A percentile compares a stretch with the other conserved stretches of the same genome.
Evolutionary conservation across 2,797 vertebrate species (phyloP).

Genomic region (Lepilemur septentrionalis): DNA sequence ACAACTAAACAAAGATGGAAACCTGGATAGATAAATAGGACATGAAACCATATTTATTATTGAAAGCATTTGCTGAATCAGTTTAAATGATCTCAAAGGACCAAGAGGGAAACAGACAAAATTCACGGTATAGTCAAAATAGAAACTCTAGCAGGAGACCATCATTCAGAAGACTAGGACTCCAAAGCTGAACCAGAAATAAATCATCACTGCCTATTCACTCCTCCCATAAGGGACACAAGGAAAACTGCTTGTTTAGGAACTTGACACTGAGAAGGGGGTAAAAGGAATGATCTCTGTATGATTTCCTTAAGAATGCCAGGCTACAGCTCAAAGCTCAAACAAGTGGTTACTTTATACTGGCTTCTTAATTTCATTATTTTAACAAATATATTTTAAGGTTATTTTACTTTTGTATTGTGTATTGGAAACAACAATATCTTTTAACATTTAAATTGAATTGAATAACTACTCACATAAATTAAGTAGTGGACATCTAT

Average conservation of each 20-base stretch:
- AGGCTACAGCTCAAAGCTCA: not conserved
- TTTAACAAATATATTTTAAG: not conserved
- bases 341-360: not conserved
- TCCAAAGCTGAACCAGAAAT: not conserved
- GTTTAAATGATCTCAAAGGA: not conserved
- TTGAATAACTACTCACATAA: not conserved
- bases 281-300: not conserved
- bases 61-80: not conserved
- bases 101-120: not conserved
- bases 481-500: not conserved
- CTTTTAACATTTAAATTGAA: constrained; percentile 14
- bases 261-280: not conserved
- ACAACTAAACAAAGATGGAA: not conserved
- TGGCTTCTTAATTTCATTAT: not conserved
- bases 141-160: not conserved
- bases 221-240: not conserved
- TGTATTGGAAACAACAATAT: not conserved
- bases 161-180: not conserved
- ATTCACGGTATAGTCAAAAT: not conserved
- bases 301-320: not conserved
- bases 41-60: not conserved
- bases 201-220: not conserved
- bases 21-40: not conserved
- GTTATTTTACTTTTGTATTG: not conserved
- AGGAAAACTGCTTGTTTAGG: not conserved